These are phyloP conservation scores for Parnassius glacialis DNA, from an alignment of 2,888 invertebrate genomes.

Conservation along the genomic window DNA sequence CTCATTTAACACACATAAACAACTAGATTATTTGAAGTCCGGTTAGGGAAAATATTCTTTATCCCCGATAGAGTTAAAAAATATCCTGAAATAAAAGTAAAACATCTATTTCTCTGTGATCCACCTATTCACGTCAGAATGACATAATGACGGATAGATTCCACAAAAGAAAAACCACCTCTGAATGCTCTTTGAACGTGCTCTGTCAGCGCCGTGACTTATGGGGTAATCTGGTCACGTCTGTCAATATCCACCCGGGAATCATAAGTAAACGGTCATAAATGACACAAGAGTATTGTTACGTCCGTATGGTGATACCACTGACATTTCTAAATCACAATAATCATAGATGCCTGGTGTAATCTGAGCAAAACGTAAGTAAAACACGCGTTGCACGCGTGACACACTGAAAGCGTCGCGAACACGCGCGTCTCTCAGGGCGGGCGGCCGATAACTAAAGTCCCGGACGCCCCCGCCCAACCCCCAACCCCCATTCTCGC, in stretches of 20 bases:
- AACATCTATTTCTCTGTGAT: no score
- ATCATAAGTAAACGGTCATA: not conserved
- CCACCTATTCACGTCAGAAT: not conserved
- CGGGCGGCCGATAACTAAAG: conserved; percentile 64
- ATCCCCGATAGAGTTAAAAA: no score
- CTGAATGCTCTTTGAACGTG: not conserved
- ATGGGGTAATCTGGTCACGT: conserved; percentile 1
- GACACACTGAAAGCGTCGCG: conserved; percentile 31
- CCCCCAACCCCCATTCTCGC: conserved; percentile 40
- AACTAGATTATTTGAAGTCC: no score
- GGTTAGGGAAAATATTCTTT: no score
- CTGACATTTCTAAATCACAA: conserved; percentile 17
- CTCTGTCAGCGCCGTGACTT: not conserved
- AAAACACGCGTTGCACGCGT: conserved; percentile 34
- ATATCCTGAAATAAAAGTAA: no score
- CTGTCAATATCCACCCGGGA: not conserved
- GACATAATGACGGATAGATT: conserved; percentile 11
- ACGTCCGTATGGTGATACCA: conserved; percentile 9
- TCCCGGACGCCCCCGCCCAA: conserved; percentile 51
- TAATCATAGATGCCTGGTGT: not conserved
- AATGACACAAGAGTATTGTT: conserved; percentile 2
- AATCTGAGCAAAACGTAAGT: conserved; percentile 18
- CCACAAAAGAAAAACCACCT: conserved; percentile 5
- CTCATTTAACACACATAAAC: no score
- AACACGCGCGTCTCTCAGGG: conserved; percentile 62